phyloP scores from a whole-genome alignment of 2,888 invertebrate genomes.

The Drosophila prostipennis region DNA sequence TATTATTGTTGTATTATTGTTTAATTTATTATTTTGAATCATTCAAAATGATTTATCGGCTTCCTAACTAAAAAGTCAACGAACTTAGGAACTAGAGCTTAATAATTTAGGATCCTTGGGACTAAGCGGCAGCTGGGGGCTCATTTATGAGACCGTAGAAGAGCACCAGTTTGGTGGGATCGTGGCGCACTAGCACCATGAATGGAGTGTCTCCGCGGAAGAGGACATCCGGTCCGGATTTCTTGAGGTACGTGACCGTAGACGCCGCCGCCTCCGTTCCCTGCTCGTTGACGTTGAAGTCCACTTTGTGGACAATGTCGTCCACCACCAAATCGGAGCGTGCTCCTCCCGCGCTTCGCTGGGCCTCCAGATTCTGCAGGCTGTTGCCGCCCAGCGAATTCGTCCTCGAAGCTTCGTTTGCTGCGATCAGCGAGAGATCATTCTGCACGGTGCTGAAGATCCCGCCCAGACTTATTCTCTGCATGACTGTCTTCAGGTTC shows the following conservation, averaged over 20 bases:
- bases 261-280: conserved; percentile 89
- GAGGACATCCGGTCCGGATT: conserved; percentile 85
- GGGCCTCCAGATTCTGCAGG: conserved; percentile 86
- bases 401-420: not conserved
- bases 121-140: conserved; percentile 81
- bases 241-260: conserved; percentile 85
- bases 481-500: conserved; percentile 86
- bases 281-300: conserved; percentile 87
- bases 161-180: conserved; percentile 86
- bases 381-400: conserved; percentile 24
- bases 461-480: conserved; percentile 86
- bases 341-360: conserved; percentile 83
- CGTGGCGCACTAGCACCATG: conserved; percentile 88
- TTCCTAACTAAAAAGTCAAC: conserved; percentile 44
- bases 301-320: conserved; percentile 87
- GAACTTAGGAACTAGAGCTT: conserved; percentile 15
- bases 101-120: not conserved
- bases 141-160: conserved; percentile 88
- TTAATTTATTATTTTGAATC: conserved; percentile 30
- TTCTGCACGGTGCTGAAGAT: conserved; percentile 87
- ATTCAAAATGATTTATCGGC: conserved; percentile 9
- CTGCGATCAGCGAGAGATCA: conserved; percentile 88
- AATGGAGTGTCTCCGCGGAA: conserved; percentile 88
- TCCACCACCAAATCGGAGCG: conserved; percentile 85
- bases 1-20: not conserved